Evolutionary conservation across 2,113 vertebrate species (phyloP).

Genomic region (Riparia riparia): DNA sequence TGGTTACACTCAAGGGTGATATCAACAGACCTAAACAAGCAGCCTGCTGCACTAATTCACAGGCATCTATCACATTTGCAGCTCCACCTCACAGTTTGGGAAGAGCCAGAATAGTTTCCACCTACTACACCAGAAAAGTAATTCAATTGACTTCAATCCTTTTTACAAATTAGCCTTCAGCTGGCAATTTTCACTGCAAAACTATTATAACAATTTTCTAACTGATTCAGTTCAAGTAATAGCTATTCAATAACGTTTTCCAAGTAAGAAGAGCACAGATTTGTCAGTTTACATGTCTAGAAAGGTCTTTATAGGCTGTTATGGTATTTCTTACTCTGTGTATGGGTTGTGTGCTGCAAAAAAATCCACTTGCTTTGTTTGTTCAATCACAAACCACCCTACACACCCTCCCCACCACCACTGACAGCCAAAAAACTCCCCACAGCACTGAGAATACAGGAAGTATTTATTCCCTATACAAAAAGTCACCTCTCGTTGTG

Average conservation of each 20-base stretch:
- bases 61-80: background rate
- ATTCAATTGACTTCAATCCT: background rate
- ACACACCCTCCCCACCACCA: background rate
- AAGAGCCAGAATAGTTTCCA: background rate
- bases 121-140: background rate
- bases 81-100: background rate
- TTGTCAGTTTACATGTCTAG: background rate
- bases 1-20: background rate
- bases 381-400: background rate
- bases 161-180: conserved; percentile 39
- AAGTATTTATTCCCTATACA: background rate
- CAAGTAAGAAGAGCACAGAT: background rate
- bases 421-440: background rate
- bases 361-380: background rate
- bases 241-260: background rate
- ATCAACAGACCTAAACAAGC: background rate
- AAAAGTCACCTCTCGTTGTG: background rate
- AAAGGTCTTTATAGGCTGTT: background rate
- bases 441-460: rapidly evolving
- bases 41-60: background rate
- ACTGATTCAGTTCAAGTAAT: background rate
- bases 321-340: background rate
- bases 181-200: background rate
- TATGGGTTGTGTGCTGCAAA: background rate
- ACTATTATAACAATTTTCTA: background rate